These are phyloP conservation scores for Plecotus auritus DNA, from an alignment of 2,113 vertebrate species.

Conservation along the genomic window DNA sequence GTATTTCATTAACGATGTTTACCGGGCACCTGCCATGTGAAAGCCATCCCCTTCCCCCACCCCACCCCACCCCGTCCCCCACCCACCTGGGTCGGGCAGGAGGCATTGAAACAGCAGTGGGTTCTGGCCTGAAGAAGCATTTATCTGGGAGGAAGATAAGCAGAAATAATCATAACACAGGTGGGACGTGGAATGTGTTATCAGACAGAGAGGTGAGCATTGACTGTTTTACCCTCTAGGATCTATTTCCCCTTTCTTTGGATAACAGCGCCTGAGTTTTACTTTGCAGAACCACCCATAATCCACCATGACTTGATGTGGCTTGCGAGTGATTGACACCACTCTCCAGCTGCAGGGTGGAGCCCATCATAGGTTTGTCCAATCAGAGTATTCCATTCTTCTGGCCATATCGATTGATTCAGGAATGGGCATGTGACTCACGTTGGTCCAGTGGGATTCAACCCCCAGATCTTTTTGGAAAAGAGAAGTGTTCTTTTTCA, in stretches of 20 bases:
- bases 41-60: background rate
- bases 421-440: background rate
- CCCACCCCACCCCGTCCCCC: too few relatives aligned
- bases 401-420: background rate
- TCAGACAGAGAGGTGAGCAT: background rate
- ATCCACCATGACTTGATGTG: background rate
- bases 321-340: accelerated
- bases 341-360: accelerated
- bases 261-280: background rate
- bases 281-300: background rate
- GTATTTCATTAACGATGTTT: background rate
- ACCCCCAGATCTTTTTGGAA: background rate
- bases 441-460: background rate
- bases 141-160: background rate
- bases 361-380: background rate
- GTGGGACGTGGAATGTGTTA: accelerated
- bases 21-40: background rate
- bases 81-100: background rate
- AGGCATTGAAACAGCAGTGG: background rate
- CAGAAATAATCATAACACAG: background rate
- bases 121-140: background rate
- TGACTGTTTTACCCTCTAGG: background rate
- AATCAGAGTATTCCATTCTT: background rate
- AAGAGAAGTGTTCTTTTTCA: background rate
- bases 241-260: background rate